Base-by-base conservation (phyloP, 2,113 vertebrate genomes). In the Myocastor coypus region DNA sequence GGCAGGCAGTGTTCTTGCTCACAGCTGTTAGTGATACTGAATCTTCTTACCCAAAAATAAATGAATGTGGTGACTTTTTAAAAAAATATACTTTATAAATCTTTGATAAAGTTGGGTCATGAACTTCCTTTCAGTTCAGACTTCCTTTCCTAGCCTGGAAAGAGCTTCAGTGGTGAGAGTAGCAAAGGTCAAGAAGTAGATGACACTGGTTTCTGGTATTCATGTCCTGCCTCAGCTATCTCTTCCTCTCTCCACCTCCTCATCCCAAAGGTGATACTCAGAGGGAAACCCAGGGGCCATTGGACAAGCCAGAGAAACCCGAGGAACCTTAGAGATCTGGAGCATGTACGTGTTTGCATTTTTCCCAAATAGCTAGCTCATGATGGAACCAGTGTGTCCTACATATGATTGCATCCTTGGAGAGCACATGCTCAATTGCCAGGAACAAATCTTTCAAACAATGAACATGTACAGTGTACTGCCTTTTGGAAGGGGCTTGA, bases 1-100 rank as follows among this genome's bases (percentile, higher is more conserved):
- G 82, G 52, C 87, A 93, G 37, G 59, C 6, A 46, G 59, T 19
- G 57, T 59, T 75, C 68, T 83, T 17, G 84, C 80, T 97, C 64
- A 96, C 61, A 87, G 88, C 84, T 93, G 93, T 93, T 87, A 69
- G 12, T 13, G 90, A 61, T 50, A 40, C 16, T 92, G 34, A 64
- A 37, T 94, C 82, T 95, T 96, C 81, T 95, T 93, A 90, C 86
- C 64, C 66, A 86, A 50, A 94, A 84, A 71, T 46, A 63, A 94
- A 94, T 69, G 95, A 69, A 87, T 55, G 68, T 57, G 59, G 82
- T n/a, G 61, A 91, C 59, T 42, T 82, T 61, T 92, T 77, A 52
- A 24, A 16, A 61, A 61, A 61, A 28, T 63, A 77, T 52, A 69
- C 30, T 85, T 96, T 34, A 32, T 83, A 88, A 92, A 88, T 69